Evolutionary conservation across 2,113 vertebrate species (phyloP).

Genomic region (Montifringilla adamsi): DNA sequence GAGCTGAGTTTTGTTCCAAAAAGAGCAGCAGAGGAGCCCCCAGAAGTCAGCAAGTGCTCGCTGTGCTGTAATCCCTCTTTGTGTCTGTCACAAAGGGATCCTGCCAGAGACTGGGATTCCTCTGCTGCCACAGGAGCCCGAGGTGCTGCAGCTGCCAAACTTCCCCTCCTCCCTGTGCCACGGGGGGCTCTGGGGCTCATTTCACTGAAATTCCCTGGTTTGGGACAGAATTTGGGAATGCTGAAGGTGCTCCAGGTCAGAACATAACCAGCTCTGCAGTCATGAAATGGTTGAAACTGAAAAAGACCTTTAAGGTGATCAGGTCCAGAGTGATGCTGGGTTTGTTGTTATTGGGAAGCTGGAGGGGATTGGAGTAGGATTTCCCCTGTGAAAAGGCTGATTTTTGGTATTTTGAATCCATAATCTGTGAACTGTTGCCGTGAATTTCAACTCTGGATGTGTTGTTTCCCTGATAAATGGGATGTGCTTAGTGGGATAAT

Average conservation of each 20-base stretch:
- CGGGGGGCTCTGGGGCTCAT: neutral
- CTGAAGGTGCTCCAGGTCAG: neutral
- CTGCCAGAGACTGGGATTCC: neutral
- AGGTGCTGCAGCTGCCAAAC: neutral
- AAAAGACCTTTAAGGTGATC: neutral
- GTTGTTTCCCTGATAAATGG: neutral
- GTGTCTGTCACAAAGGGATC: constrained; percentile 42
- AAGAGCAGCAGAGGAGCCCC: constrained; percentile 4
- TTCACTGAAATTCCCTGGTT: accelerated
- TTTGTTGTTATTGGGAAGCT: neutral
- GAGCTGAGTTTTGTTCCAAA: neutral
- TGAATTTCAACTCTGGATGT: neutral
- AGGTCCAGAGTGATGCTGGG: neutral
- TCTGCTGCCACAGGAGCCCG: neutral
- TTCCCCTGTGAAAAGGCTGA: neutral
- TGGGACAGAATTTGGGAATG: neutral
- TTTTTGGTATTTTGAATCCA: neutral
- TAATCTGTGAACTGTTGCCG: neutral
- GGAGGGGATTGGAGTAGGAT: neutral
- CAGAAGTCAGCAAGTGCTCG: constrained; percentile 1
- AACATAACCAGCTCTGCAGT: neutral
- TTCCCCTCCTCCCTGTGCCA: neutral
- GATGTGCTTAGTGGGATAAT: neutral
- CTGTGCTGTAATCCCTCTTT: constrained; percentile 21
- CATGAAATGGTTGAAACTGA: neutral